Percentiles rank a stretch among this genome's conserved stretches.
These are phyloP conservation scores for Caenorhabditis macrosperma DNA, from an alignment of 2,888 invertebrate species.

Conservation along the genomic window DNA sequence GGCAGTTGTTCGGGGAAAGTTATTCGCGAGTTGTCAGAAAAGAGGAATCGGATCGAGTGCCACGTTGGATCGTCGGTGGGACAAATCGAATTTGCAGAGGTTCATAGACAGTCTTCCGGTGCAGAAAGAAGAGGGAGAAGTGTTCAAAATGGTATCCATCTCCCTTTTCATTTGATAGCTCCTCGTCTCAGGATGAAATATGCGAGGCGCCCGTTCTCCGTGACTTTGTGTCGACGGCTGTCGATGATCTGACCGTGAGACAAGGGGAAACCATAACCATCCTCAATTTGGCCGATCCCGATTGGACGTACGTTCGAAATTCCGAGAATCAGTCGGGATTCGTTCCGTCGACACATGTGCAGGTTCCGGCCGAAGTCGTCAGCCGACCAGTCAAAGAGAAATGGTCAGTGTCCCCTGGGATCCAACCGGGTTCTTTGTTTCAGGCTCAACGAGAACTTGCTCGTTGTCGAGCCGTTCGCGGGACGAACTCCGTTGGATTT, in stretches of 20 bases:
- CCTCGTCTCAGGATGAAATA: conserved; percentile 30
- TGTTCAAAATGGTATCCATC: conserved; percentile 39
- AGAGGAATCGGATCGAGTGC: conserved; percentile 13
- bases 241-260: conserved; percentile 43
- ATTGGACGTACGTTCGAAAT: conserved; percentile 60
- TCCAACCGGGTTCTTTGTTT: too few relatives aligned
- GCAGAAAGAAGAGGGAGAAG: conserved; percentile 61
- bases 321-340: conserved; percentile 55
- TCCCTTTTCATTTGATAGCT: background rate
- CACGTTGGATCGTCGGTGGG: conserved; percentile 56
- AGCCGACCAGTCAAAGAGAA: conserved; percentile 24
- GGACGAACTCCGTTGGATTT: conserved; percentile 51
- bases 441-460: conserved; percentile 59
- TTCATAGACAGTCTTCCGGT: conserved; percentile 67
- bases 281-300: conserved; percentile 59
- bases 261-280: conserved; percentile 45
- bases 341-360: conserved; percentile 49
- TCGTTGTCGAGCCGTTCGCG: conserved; percentile 60
- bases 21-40: conserved; percentile 13
- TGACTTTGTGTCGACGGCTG: conserved; percentile 8
- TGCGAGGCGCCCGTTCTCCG: conserved; percentile 28
- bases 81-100: conserved; percentile 64
- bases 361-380: conserved; percentile 8
- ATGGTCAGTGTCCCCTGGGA: conserved; percentile 35
- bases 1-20: too few relatives aligned